Evolutionary conservation across 2,888 invertebrate species (phyloP), one percentile per base, ranked within the genome.

Genomic region (Mystacides longicornis): DNA sequence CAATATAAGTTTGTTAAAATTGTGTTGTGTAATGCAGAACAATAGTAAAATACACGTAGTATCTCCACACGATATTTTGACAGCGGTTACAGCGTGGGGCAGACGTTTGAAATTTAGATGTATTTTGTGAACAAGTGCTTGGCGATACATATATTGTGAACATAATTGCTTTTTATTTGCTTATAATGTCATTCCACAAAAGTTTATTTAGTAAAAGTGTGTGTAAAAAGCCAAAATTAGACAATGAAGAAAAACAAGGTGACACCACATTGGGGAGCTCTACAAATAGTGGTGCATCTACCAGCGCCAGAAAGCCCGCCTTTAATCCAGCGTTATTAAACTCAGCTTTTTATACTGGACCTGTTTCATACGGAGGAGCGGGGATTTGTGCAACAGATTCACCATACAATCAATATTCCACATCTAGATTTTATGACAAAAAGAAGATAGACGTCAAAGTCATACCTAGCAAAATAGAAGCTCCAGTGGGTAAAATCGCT

Each of bases 331-430:
- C 54, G 22, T 54, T 60, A 33, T 56, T 60, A 31, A 54, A 58
- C 21, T 81, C 81, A 3, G 81, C 81, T 7, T 82, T 82, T 66
- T 82, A 82, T 64, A 71, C 69, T 60, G 81, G 81, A 9, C 72
- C 75, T 49, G 81, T 79, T 3, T 77, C 75, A 31, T 82, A 79
- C 65, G 82, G 82, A n/a, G 82, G 82, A 31, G 79, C 81, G 4
- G 73, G 77, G 11, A 74, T 75, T 3, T 11, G 42, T 49, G 37
- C 23, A 33, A 55, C 31, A 21, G 23, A 52, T 37, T 51, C 60
- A n/a, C 54, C 56, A 3, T 46, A 27, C 23, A 52, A 43, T 37
- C 46, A 45, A 22, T 52, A 58, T 23, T 23, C 57, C 31, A 51
- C 42, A 22, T 49, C 59, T 16, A 48, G 48, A 23, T 55, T 56